Evolutionary conservation across 2,888 invertebrate genomes (phyloP).

Genomic region (Abrostola triplasia): DNA sequence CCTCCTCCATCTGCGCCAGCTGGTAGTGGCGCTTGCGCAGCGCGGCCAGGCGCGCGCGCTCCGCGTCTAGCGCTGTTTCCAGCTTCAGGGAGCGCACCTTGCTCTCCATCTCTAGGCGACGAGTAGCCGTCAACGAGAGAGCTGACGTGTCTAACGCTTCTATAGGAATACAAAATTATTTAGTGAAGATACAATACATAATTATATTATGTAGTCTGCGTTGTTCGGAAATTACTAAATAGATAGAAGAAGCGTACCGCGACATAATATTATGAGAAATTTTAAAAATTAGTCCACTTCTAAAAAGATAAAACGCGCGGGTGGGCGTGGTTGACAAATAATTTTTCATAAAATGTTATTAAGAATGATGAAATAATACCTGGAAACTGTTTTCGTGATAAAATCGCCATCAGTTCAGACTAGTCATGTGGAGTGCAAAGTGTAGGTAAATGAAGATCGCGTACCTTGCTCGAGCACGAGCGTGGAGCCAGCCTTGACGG

Average conservation of each 20-base stretch:
- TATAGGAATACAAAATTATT: conserved; percentile 63
- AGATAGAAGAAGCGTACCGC: no score
- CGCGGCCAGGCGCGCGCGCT: conserved; percentile 94
- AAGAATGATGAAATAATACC: no score
- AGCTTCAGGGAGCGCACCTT: conserved; percentile 98
- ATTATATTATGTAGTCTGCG: no score
- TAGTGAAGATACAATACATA: background rate
- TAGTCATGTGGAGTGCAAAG: no score
- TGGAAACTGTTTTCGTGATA: no score
- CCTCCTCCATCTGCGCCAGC: conserved; percentile 91
- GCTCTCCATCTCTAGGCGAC: conserved; percentile 98
- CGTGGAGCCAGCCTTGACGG: conserved; percentile 96
- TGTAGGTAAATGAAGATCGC: no score
- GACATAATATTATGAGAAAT: no score
- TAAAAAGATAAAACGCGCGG: no score
- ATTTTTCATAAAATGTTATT: no score
- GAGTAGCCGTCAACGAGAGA: conserved; percentile 97
- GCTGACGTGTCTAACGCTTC: conserved; percentile 97
- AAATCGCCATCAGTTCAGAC: no score
- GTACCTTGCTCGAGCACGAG: conserved; percentile 90
- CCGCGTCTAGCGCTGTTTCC: conserved; percentile 96
- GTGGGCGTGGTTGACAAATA: no score
- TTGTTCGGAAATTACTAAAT: background rate
- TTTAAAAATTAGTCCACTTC: no score
- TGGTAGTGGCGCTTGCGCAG: conserved; percentile 97